Evolutionary conservation across 2,888 invertebrate species (phyloP), one percentile per base, ranked within the genome.

Genomic region (Melieria crassipennis): DNA sequence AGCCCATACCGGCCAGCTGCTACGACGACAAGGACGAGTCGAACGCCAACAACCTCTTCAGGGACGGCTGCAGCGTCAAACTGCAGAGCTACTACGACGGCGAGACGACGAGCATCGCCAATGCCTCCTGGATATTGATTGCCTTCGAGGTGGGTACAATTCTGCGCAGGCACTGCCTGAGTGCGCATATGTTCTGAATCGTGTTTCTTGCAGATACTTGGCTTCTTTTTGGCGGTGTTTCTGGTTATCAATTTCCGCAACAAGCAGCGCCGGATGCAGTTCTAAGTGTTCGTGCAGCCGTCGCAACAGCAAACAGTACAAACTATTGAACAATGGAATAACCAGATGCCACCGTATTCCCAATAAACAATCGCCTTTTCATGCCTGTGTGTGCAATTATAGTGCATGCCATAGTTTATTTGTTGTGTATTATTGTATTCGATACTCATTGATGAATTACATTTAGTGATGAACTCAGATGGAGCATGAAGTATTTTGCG

Each of bases 61-160:
- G 78, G 16, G 76, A 76, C 4, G 85, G 85, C 5, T 85, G 85
- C 74, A 79, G 73, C 48, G 75, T 75, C 11, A 80, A 78, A 74
- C 63, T 85, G 58, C 77, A 79, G 50, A 75, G 75, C 4, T 80
- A 81, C 65, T 82, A 82, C 56, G 80, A 81, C n/a, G 73, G 64
- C 43, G 81, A 82, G 68, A 89, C 90, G 78, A 88, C 88, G 74
- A 84, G 90, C 47, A 88, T 92, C 64, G 91, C 91, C 69, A 90
- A 90, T 13, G 87, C 92, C 13, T 91, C 91, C 45, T 89, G 93
- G 77, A 91, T 90, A 56, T 88, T 93, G 75, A 92, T 91, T 70
- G 91, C 88, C 75, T 87, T 92, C 80, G 93, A 93, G 90, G 93
- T 93, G 84, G 85, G 80, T 75, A n/a, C 63, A 69, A 48, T 50